A percentile compares a stretch with the other conserved stretches of the same genome.
Conservation (phyloP, 2,888 invertebrate genomes). For the Spodoptera picta region DNA sequence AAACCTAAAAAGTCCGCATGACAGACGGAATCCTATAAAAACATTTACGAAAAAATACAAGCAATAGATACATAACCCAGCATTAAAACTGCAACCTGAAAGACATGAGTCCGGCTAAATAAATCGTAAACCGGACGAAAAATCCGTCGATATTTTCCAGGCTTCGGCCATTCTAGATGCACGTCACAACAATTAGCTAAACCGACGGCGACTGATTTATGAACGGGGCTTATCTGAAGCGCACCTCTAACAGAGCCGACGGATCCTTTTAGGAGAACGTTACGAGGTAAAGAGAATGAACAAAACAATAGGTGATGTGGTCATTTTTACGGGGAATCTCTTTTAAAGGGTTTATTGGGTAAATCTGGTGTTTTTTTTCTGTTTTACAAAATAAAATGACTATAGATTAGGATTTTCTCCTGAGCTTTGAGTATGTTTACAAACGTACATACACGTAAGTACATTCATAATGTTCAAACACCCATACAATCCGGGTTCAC, state of each 20-base stretch:
- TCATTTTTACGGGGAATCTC: background rate
- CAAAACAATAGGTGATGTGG: conserved; percentile 1
- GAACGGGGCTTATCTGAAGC: conserved; percentile 56
- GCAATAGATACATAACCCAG: background rate
- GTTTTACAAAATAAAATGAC: no score
- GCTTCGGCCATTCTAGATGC: conserved; percentile 35
- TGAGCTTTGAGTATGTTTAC: no score
- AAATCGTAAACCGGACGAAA: conserved; percentile 24
- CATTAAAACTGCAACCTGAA: conserved; percentile 7
- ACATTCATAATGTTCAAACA: no score
- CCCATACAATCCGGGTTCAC: no score
- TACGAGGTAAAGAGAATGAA: conserved; percentile 1
- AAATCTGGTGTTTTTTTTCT: no score
- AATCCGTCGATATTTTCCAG: conserved; percentile 31
- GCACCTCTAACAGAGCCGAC: conserved; percentile 37
- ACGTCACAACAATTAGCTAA: conserved; percentile 65
- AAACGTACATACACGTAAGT: no score
- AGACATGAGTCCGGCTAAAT: conserved; percentile 20
- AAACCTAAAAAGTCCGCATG: no score
- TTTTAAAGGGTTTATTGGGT: no score
- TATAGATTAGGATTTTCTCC: no score
- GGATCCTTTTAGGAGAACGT: conserved; percentile 31
- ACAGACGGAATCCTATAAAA: no score
- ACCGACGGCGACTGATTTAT: conserved; percentile 64
- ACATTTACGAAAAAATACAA: no score